Evolutionary conservation across 2,113 vertebrate genomes (phyloP), one percentile per base, ranked within the genome.

Genomic region (Nothobranchius kuhntae): DNA sequence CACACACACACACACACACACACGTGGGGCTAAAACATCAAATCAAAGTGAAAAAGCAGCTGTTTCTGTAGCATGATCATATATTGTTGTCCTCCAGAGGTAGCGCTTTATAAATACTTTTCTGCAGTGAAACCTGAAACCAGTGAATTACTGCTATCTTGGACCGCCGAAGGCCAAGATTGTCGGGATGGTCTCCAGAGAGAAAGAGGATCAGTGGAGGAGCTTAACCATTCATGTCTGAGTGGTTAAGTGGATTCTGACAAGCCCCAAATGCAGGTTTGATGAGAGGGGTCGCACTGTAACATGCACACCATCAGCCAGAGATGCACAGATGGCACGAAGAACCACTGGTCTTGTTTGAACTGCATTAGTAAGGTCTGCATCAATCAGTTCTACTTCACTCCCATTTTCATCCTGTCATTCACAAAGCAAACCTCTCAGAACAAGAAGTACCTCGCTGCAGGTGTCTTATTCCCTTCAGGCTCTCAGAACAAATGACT

Each of bases 181-280:
- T 0, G 44, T 76, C 60, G n/a, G 44, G 55, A 54, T 17, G 42
- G 67, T 68, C 63, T 36, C 1, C 42, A 64, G 65, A 68, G 63
- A 71, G 50, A 36, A 69, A 30, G 21, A 57, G 62, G 68, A 79
- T 79, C 77, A 65, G 73, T 36, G 53, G 52, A 59, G 51, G 71
- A 75, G 80, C 75, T 78, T 70, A 80, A 11, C 54, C 73, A 75
- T 77, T 79, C 71, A 68, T 68, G 71, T 71, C 84, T 61, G 68
- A 75, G 68, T 75, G 80, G 73, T 86, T 89, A 78, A 87, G 83
- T 84, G 83, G 81, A 75, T 85, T 85, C 50, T 82, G 82, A 85
- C 81, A 84, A 70, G 68, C 86, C 67, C 61, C 78, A 68, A 80
- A 83, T 54, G 80, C 75, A 68, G 52, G 46, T 71, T 59, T 85